Evolutionary conservation across 2,888 invertebrate species (phyloP).

Genomic region (Charanyca ferruginea): DNA sequence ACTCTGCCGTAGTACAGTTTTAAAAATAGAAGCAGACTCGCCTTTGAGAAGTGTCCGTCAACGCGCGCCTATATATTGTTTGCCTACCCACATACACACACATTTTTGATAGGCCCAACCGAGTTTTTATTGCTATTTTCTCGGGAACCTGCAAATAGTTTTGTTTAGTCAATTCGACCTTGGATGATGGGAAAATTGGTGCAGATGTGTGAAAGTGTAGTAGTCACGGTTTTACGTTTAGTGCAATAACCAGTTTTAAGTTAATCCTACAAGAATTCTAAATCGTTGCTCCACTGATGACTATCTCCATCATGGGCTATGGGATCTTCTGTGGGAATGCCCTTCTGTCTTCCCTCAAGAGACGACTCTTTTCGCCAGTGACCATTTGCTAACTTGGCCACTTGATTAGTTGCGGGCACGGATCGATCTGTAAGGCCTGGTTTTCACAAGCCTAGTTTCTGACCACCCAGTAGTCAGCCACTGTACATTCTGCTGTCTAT

Average conservation of each 20-base stretch:
- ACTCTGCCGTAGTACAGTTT: slow-evolving; percentile 62
- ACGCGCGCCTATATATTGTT: slow-evolving; percentile 79
- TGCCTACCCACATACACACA: slow-evolving; percentile 57
- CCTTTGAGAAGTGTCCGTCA: slow-evolving; percentile 80
- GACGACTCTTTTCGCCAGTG: background rate
- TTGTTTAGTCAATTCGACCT: slow-evolving; percentile 56
- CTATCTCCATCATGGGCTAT: no score
- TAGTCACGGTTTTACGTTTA: background rate
- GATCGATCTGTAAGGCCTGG: no score
- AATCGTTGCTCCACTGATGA: no score
- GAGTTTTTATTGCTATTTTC: slow-evolving; percentile 67
- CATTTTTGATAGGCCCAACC: slow-evolving; percentile 65
- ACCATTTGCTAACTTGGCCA: no score
- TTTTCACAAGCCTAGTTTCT: no score
- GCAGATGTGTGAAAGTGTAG: slow-evolving; percentile 53
- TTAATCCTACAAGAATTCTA: background rate
- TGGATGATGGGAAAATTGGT: slow-evolving; percentile 56
- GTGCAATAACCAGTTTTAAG: background rate
- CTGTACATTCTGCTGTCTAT: no score
- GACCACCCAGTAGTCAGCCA: no score
- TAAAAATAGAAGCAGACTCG: slow-evolving; percentile 77
- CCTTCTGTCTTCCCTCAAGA: background rate
- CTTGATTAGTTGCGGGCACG: no score
- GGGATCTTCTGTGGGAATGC: no score
- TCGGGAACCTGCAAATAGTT: slow-evolving; percentile 57